Percentiles rank a stretch among this genome's conserved stretches.
Conservation (phyloP, 1,140 invertebrate genomes). For the Arion vulgaris region DNA sequence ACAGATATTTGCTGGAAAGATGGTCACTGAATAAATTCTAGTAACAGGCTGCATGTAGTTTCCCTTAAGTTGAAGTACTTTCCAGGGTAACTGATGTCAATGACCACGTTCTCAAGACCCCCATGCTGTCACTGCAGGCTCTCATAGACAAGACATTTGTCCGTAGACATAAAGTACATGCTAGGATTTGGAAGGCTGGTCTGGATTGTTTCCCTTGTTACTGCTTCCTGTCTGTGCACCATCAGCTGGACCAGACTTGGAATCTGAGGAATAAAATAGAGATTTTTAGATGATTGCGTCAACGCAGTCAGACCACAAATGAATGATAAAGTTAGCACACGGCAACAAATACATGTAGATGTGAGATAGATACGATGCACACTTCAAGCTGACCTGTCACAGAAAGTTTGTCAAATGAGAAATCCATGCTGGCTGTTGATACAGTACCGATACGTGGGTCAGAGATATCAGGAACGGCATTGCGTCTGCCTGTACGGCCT, state of each 20-base stretch:
- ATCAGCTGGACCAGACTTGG: neutral
- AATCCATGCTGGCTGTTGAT: conserved; percentile 81
- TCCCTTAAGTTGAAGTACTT: no score
- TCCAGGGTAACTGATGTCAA: no score
- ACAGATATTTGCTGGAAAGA: no score
- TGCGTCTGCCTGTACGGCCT: conserved; percentile 83
- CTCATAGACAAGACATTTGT: neutral
- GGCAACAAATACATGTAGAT: neutral
- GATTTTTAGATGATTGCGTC: neutral
- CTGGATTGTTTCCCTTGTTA: neutral
- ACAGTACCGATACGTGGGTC: conserved; percentile 77
- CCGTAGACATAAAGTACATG: neutral
- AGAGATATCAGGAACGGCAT: conserved; percentile 84
- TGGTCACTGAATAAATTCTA: no score
- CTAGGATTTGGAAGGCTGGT: neutral
- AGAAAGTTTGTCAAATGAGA: conserved; percentile 76
- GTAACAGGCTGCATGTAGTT: no score
- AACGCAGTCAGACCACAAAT: neutral
- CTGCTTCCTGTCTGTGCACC: neutral
- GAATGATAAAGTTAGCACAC: neutral
- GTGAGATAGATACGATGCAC: neutral
- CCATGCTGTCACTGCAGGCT: neutral
- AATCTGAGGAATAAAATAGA: neutral
- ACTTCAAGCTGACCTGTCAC: conserved; percentile 52
- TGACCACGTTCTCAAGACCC: no score